phyloP scores from a whole-genome alignment of 1,140 invertebrate species.

The Antheraea pernyi region DNA sequence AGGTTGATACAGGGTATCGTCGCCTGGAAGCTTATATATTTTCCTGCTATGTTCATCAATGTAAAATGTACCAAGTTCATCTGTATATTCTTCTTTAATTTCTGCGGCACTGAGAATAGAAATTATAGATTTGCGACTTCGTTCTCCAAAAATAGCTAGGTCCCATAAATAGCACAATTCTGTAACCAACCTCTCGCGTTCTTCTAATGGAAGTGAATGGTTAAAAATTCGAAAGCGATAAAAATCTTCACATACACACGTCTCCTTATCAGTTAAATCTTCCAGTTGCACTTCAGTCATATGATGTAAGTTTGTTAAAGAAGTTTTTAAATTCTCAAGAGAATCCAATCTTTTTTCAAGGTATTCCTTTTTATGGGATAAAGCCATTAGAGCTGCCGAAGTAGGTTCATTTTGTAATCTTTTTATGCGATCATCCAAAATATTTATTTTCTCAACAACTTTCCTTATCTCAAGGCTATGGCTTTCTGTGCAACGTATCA shows the following conservation, averaged over 20 bases:
- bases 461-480: slow-evolving; percentile 62
- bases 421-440: slow-evolving; percentile 55
- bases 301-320: slow-evolving; percentile 45
- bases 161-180: slow-evolving; percentile 68
- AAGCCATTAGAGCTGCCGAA: slow-evolving; percentile 50
- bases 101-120: slow-evolving; percentile 66
- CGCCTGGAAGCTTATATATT: slow-evolving; percentile 60
- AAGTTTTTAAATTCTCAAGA: slow-evolving; percentile 57
- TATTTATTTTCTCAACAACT: slow-evolving; percentile 56
- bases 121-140: slow-evolving; percentile 63
- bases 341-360: slow-evolving; percentile 48
- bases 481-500: slow-evolving; percentile 49
- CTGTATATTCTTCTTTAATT: slow-evolving; percentile 64
- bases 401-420: slow-evolving; percentile 46
- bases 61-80: slow-evolving; percentile 61
- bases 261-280: slow-evolving; percentile 38
- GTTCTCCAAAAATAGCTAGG: slow-evolving; percentile 58
- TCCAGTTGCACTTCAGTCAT: slow-evolving; percentile 36
- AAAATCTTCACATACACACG: slow-evolving; percentile 64
- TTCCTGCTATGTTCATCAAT: slow-evolving; percentile 65
- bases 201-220: slow-evolving; percentile 49
- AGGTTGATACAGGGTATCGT: slow-evolving; percentile 51
- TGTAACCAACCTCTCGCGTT: slow-evolving; percentile 59
- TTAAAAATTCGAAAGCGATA: slow-evolving; percentile 66
- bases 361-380: slow-evolving; percentile 60